Base-by-base conservation (phyloP, 2,113 vertebrate species). In the Zosterops hypoxanthus region DNA sequence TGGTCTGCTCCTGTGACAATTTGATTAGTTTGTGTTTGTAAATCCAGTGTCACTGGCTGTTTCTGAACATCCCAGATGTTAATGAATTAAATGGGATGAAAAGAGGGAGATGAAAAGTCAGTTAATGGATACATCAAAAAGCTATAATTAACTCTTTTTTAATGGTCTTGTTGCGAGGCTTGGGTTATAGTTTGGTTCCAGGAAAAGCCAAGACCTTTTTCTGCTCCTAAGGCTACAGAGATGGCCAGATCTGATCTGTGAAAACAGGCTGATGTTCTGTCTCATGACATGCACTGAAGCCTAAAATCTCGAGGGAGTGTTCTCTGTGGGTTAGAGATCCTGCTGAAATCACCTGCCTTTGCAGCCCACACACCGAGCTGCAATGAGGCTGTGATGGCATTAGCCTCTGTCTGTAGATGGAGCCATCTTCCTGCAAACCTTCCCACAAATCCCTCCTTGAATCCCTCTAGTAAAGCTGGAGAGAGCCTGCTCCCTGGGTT, bases 191-290 rank as follows among this genome's bases (percentile, higher is more conserved):
- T 60, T 69, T 65, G 6, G 5, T 49, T 69, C 68, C 77, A 15
- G 28, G 46, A 72, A 79, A 75, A 95, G 59, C 29, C 26, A 77
- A 57, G 29, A 31, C 21, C 18, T 75, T 57, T 18, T 15, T 41
- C 31, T 12, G 3, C 53, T 50, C 53, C 53, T 66, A 22, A 41
- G 34, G 50, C 20, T 44, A 5, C 0, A 2, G 44, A 15, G 14
- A 18, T 0, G 0, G 4, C 26, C 26, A 44, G 25, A 26, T 36
- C 5, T 34, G 29, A 9, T 21, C 29, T 3, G 8, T 47, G 24
- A n/a, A 68, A 63, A 12, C 0, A 6, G 19, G 7, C 26, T 69
- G 53, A 24, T 1, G 1, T 0, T 1, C 6, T 47, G 8, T 22
- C 14, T 81, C 11, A 7, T 12, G 44, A 13, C 25, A n/a, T 25